A percentile compares a stretch with the other conserved stretches of the same genome.
Evolutionary conservation across 2,113 vertebrate genomes (phyloP).

Genomic region (Macrotis lagotis): DNA sequence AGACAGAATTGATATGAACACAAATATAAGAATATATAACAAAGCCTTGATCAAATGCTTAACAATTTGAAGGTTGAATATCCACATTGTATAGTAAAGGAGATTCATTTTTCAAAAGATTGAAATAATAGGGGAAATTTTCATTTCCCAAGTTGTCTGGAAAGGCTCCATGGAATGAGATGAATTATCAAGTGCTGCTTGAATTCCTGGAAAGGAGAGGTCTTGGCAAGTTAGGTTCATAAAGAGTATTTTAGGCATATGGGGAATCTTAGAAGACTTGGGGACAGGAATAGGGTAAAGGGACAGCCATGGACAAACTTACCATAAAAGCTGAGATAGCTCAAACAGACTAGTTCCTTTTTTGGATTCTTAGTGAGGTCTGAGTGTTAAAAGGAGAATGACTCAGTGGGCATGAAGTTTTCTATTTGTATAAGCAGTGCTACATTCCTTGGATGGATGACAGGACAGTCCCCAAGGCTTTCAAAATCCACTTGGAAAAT

Average conservation of each 20-base stretch:
- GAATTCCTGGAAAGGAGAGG: not conserved
- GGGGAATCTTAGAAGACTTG: not conserved
- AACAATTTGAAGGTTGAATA: not conserved
- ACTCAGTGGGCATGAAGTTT: constrained; percentile 61
- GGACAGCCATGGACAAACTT: not conserved
- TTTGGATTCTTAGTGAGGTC: constrained; percentile 38
- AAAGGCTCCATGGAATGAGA: not conserved
- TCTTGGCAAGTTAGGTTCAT: not conserved
- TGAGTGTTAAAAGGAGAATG: constrained; percentile 51
- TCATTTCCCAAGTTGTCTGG: not conserved
- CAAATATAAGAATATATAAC: not conserved
- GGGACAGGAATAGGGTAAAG: not conserved
- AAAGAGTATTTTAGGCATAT: not conserved
- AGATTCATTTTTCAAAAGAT: not conserved
- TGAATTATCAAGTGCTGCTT: not conserved
- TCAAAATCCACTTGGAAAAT: constrained; percentile 38
- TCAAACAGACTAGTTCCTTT: not conserved
- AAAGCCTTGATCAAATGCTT: not conserved
- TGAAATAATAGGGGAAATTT: not conserved
- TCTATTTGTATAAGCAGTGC: constrained; percentile 62
- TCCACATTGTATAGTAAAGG: not conserved
- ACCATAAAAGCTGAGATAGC: not conserved
- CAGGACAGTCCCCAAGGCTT: constrained; percentile 31
- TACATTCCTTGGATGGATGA: constrained; percentile 52
- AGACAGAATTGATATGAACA: not conserved